These are phyloP conservation scores for Lota lota DNA, from an alignment of 2,113 vertebrate genomes.

Conservation along the genomic window DNA sequence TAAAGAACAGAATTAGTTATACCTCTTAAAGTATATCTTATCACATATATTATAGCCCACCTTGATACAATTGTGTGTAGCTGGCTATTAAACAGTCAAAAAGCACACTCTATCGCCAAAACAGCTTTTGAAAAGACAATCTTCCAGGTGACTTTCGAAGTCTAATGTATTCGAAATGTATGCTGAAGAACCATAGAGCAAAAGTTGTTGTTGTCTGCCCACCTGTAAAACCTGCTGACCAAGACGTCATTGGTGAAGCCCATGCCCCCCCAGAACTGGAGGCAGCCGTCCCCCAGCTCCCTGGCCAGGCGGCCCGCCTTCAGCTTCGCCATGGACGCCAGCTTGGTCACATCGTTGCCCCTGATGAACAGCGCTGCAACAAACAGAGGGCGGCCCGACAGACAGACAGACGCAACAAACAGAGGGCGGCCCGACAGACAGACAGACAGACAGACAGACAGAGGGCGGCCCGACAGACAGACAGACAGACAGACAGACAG, in stretches of 20 bases:
- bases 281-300: constrained; percentile 80
- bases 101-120: too few species aligned
- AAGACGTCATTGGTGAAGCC: constrained; percentile 84
- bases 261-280: constrained; percentile 92
- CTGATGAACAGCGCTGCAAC: constrained; percentile 75
- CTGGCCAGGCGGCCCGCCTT: constrained; percentile 79
- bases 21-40: too few species aligned
- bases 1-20: too few species aligned
- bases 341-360: constrained; percentile 82
- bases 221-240: constrained; percentile 87
- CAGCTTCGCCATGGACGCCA: constrained; percentile 87
- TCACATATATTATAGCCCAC: too few species aligned
- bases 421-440: not conserved
- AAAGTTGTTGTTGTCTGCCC: constrained; percentile 24
- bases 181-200: too few species aligned
- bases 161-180: too few species aligned
- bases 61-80: too few species aligned
- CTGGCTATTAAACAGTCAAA: too few species aligned
- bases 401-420: not conserved
- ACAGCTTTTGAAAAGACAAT: too few species aligned
- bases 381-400: not conserved
- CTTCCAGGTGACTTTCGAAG: too few species aligned
- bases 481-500: not conserved
- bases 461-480: not conserved
- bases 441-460: too few species aligned